Conservation (phyloP, 2,113 vertebrate genomes). For the Lontra canadensis region DNA sequence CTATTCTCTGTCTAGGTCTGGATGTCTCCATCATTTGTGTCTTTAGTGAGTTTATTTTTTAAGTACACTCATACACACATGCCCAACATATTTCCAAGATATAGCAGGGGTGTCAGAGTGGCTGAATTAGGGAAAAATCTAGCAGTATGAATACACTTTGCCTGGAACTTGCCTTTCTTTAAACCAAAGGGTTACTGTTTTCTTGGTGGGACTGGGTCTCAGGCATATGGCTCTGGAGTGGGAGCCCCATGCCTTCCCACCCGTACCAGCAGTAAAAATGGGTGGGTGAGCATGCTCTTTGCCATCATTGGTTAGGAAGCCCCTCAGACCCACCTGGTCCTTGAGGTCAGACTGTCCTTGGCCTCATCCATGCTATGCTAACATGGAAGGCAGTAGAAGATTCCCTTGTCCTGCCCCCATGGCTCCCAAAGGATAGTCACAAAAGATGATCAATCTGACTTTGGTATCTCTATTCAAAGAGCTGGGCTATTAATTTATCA, state of each 20-base stretch:
- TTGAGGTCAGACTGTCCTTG: neutral
- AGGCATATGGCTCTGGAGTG: neutral
- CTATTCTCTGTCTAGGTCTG: neutral
- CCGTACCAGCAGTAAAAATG: neutral
- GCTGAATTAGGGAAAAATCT: neutral
- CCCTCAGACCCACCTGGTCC: neutral
- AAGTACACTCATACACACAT: neutral
- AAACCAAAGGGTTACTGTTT: neutral
- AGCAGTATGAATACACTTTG: neutral
- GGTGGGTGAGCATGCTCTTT: neutral
- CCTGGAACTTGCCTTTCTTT: neutral
- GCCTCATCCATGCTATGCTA: neutral
- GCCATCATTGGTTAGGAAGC: neutral
- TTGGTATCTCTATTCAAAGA: neutral
- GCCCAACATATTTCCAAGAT: neutral
- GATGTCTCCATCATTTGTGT: neutral
- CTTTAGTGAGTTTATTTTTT: neutral
- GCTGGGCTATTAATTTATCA: neutral
- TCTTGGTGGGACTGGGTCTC: neutral
- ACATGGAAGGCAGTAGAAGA: neutral
- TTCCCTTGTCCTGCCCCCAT: neutral
- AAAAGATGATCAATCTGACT: neutral
- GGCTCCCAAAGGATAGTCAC: neutral
- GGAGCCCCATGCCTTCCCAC: accelerated
- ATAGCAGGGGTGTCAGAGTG: neutral